Conservation (phyloP, 2,888 invertebrate species). For the Tipula confusa region DNA sequence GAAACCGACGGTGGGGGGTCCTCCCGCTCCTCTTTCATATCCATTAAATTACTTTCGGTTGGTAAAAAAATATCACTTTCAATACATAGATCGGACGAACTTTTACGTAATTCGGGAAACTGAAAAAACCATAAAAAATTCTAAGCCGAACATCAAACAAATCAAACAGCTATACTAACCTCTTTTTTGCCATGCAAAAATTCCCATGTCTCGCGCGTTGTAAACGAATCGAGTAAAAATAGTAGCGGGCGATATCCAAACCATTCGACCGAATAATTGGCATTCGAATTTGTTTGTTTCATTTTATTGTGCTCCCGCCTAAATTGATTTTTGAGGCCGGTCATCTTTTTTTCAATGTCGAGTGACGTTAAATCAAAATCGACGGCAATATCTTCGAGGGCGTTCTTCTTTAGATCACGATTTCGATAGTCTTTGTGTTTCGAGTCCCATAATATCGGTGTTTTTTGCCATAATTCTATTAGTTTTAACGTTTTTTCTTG, state of each 20-base stretch:
- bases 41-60: constrained; percentile 26
- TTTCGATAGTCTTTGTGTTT: constrained; percentile 28
- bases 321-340: constrained; percentile 28
- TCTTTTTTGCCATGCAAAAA: constrained; percentile 1
- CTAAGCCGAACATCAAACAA: constrained; percentile 13
- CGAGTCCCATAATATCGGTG: constrained; percentile 4
- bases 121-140: constrained; percentile 25
- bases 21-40: neutral
- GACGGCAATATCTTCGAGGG: neutral
- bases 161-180: neutral
- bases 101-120: constrained; percentile 27
- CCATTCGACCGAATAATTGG: constrained; percentile 27
- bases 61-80: constrained; percentile 30
- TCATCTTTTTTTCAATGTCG: constrained; percentile 29
- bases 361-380: constrained; percentile 8
- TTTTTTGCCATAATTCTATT: constrained; percentile 26
- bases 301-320: constrained; percentile 29
- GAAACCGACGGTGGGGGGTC: constrained; percentile 20
- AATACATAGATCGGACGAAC: neutral
- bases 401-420: neutral
- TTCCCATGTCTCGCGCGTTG: neutral
- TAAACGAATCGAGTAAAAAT: neutral
- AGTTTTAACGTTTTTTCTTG: constrained; percentile 27
- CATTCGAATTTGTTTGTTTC: neutral
- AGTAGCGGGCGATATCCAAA: neutral